Evolutionary conservation across 2,797 vertebrate species (phyloP), one percentile per base, ranked within the genome.

Genomic region (Semotilus atromaculatus): DNA sequence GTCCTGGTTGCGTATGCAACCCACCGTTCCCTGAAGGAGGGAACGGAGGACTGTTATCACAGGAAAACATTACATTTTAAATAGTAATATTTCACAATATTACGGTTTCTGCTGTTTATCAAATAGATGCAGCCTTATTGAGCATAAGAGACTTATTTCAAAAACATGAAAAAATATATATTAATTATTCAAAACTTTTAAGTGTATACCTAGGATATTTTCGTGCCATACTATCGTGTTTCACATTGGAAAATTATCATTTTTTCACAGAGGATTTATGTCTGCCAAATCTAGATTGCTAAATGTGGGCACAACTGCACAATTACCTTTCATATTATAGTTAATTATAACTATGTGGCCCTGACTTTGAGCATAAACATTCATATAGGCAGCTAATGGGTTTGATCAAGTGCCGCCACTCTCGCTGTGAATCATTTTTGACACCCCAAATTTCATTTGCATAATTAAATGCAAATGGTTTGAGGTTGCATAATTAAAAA

Each of bases 401-500:
- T 53, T 83, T 76, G 83, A 83, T 83, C 74, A 82, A 79, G 75
- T 81, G 86, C 26, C 51, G 23, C n/a, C 74, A 43, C 66, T 60
- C 76, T 80, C 45, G 16, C 71, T 21, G 84, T 86, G 86, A 88
- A 88, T 88, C 82, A 88, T 88, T 88, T 86, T 14, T 86, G 84
- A 85, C 86, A 87, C 77, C 77, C 72, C 29, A 43, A 73, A 75
- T 73, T n/a, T 45, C 67, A 87, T 90, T 88, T 87, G 87, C 89
- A 88, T 90, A 90, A 90, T 90, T 85, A 84, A 72, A 90, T 88
- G 87, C 89, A 88, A 88, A 88, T 89, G 81, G 77, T 55, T 62
- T 80, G 82, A 88, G 85, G 84, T 87, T 84, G 87, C 86, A 77
- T 88, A 87, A 90, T 90, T 90, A 88, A 84, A 88, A 86, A 87